phyloP scores from a whole-genome alignment of 2,797 vertebrate species.

The Poeciliopsis infans region DNA sequence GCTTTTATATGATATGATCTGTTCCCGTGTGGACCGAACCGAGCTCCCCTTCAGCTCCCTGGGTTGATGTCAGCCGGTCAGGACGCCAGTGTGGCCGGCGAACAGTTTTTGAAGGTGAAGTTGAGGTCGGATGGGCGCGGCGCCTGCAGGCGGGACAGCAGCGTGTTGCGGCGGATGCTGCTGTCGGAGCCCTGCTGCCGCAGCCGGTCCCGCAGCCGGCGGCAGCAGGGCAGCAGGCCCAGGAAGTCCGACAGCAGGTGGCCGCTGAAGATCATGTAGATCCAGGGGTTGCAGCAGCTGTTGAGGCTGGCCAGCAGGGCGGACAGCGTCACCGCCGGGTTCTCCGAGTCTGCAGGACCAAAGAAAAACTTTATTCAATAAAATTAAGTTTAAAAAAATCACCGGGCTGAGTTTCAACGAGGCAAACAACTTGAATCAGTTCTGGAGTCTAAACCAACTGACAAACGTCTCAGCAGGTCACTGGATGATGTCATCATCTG shows the following conservation, averaged over 20 bases:
- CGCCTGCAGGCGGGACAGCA: conserved; percentile 82
- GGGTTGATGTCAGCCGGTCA: conserved; percentile 23
- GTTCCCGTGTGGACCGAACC: not conserved
- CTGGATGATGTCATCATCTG: no score
- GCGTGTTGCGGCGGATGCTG: conserved; percentile 85
- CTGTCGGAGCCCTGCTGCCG: conserved; percentile 88
- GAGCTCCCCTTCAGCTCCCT: not conserved
- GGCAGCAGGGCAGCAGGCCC: conserved; percentile 84
- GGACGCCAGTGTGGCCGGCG: conserved; percentile 24
- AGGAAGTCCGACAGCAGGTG: conserved; percentile 89
- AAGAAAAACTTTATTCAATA: not conserved
- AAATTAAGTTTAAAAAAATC: not conserved
- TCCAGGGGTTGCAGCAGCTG: conserved; percentile 97
- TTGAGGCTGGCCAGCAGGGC: conserved; percentile 92
- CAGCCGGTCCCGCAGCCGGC: conserved; percentile 62
- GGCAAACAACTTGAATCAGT: no score
- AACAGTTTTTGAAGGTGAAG: conserved; percentile 65
- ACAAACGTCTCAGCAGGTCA: no score
- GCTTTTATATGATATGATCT: not conserved
- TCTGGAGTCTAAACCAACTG: no score
- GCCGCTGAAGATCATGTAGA: conserved; percentile 97
- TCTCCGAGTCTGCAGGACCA: conserved; percentile 85
- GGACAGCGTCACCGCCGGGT: conserved; percentile 85
- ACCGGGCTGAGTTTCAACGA: not conserved
- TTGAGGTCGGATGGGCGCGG: conserved; percentile 79